These are phyloP conservation scores for Lepidocyrtoides sp. DNA, from an alignment of 2,888 invertebrate species.

Conservation along the genomic window DNA sequence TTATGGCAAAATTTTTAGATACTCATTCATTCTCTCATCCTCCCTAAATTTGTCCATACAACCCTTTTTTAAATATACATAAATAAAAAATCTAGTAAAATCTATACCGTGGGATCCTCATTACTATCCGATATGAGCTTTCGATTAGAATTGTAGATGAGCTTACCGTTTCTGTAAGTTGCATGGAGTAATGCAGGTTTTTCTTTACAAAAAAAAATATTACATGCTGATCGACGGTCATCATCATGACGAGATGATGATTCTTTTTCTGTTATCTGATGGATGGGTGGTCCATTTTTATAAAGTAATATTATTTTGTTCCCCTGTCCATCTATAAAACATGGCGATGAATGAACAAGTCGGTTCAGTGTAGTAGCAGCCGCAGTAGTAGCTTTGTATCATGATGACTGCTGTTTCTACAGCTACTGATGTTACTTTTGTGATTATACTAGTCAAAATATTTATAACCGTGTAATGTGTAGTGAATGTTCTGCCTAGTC, in stretches of 20 bases:
- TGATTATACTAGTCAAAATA: neutral
- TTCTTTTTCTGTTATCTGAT: slow-evolving; percentile 65
- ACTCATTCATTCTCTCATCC: neutral
- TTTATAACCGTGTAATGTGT: neutral
- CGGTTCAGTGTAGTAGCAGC: too few species aligned
- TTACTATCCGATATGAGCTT: slow-evolving; percentile 61
- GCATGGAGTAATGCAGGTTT: neutral
- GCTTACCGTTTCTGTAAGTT: neutral
- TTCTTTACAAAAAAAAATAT: neutral
- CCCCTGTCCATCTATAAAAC: slow-evolving; percentile 16
- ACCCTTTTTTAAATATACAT: neutral
- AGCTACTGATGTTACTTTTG: neutral
- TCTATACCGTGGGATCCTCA: slow-evolving; percentile 69
- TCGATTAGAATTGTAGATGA: slow-evolving; percentile 70
- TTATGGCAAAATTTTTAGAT: neutral
- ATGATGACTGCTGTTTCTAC: neutral
- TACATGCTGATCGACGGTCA: neutral
- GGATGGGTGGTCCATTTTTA: slow-evolving; percentile 77
- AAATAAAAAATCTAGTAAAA: slow-evolving; percentile 17
- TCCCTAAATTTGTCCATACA: neutral
- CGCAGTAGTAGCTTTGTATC: neutral
- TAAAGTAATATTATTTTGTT: neutral
- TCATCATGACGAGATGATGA: slow-evolving; percentile 28
- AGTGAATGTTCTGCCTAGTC: neutral
- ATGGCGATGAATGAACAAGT: slow-evolving; percentile 37